Conservation (phyloP, 2,797 vertebrate genomes). For the Phyllotis vaccarum region DNA sequence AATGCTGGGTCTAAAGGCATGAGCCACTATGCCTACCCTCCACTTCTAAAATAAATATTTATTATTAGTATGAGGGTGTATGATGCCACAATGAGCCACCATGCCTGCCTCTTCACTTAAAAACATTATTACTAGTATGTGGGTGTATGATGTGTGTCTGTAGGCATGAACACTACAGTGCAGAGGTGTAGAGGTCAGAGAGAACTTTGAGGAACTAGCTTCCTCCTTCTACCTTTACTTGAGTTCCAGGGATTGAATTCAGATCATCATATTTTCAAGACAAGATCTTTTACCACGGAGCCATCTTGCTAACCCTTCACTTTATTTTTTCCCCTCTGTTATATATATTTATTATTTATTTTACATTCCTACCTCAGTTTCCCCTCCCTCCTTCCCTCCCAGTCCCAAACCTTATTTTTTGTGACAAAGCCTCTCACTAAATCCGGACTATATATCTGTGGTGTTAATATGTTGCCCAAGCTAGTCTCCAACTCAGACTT, state of each 20-base stretch:
- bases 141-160: not conserved
- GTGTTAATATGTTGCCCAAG: not conserved
- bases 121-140: not conserved
- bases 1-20: not conserved
- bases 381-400: not conserved
- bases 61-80: not conserved
- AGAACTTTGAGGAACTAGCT: not conserved
- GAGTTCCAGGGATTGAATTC: not conserved
- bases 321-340: not conserved
- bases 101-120: not conserved
- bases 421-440: not conserved
- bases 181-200: not conserved
- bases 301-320: not conserved
- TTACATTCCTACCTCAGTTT: not conserved
- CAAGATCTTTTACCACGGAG: not conserved
- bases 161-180: not conserved
- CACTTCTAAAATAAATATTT: not conserved
- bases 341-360: not conserved
- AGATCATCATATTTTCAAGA: not conserved
- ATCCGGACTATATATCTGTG: not conserved
- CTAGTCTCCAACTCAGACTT: not conserved
- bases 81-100: not conserved
- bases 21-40: not conserved
- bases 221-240: not conserved
- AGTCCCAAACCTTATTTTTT: not conserved